These are phyloP conservation scores for Antheraea pernyi DNA, from an alignment of 1,140 invertebrate species.

Conservation along the genomic window DNA sequence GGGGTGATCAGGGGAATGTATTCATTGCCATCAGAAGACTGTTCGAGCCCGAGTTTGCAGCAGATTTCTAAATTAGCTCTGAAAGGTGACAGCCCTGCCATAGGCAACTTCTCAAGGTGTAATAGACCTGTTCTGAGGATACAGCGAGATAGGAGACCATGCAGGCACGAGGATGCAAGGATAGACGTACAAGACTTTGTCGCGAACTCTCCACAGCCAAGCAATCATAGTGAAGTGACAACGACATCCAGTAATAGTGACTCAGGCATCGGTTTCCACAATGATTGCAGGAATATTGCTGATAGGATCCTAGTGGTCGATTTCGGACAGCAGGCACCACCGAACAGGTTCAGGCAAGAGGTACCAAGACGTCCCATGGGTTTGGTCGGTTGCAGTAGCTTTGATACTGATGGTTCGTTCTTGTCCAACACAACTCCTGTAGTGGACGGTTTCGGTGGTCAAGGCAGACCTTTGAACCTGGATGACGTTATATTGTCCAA, in stretches of 20 bases:
- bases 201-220: conserved; percentile 90
- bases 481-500: conserved; percentile 63
- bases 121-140: conserved; percentile 56
- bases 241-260: conserved; percentile 96
- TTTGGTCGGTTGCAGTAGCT: conserved; percentile 65
- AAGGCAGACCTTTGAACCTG: conserved; percentile 66
- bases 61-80: conserved; percentile 70
- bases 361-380: conserved; percentile 63
- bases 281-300: conserved; percentile 90
- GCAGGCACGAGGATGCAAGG: conserved; percentile 52
- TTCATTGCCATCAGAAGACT: conserved; percentile 77
- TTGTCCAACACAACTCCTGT: conserved; percentile 75
- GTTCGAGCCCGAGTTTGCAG: conserved; percentile 59
- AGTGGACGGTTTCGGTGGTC: conserved; percentile 73
- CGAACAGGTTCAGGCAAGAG: conserved; percentile 58
- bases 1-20: conserved; percentile 85
- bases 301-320: conserved; percentile 91
- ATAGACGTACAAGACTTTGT: conserved; percentile 65
- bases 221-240: conserved; percentile 88
- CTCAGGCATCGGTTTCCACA: conserved; percentile 95
- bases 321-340: conserved; percentile 80
- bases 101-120: conserved; percentile 58
- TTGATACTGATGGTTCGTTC: conserved; percentile 69
- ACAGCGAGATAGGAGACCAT: conserved; percentile 49
- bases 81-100: conserved; percentile 59